Conservation (phyloP, 2,113 vertebrate genomes). For the Formicarius rufipectus region DNA sequence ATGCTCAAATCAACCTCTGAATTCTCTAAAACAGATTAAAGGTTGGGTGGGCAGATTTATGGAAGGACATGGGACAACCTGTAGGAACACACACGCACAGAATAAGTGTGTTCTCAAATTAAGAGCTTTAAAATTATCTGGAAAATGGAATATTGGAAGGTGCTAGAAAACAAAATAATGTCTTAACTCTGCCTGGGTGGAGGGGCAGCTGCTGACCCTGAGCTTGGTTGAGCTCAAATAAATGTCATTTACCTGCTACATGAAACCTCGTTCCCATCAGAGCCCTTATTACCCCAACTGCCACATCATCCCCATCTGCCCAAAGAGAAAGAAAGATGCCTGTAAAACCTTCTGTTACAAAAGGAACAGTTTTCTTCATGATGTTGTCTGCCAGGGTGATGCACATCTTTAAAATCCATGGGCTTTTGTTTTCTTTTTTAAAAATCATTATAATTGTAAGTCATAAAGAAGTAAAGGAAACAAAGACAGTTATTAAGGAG, state of each 20-base stretch:
- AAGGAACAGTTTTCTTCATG: background rate
- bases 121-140: background rate
- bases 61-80: background rate
- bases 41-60: background rate
- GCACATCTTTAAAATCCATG: background rate
- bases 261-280: background rate
- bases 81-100: background rate
- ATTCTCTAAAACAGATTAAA: background rate
- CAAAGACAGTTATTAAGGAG: background rate
- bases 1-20: background rate
- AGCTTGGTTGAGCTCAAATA: too few relatives aligned
- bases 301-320: rapidly evolving
- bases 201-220: background rate
- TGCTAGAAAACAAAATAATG: background rate
- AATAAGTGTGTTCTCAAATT: background rate
- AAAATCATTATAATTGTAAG: background rate
- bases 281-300: background rate
- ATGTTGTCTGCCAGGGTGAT: background rate
- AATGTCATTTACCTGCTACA: background rate
- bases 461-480: background rate
- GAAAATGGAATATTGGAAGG: background rate
- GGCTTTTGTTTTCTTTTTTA: too few relatives aligned
- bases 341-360: background rate
- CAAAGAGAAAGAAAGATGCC: background rate
- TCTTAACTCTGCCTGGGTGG: background rate